A percentile compares a stretch with the other conserved stretches of the same genome.
Conservation (phyloP, 2,113 vertebrate genomes). For the Chloroceryle aenea region DNA sequence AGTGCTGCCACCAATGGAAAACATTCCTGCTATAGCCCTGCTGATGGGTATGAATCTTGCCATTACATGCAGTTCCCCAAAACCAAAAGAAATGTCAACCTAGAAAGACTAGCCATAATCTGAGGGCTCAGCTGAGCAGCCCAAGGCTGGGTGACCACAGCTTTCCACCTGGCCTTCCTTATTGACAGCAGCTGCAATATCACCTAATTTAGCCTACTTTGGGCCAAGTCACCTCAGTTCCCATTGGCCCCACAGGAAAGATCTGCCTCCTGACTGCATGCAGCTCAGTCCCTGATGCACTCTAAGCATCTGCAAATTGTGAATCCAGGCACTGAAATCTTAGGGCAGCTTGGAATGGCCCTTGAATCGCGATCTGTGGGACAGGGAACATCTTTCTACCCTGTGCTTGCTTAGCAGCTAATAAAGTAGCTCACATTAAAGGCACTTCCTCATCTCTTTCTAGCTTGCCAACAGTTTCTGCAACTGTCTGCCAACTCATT, state of each 20-base stretch:
- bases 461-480: neutral
- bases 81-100: neutral
- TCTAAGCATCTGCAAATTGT: accelerated
- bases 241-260: neutral
- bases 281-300: neutral
- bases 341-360: neutral
- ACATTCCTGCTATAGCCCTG: neutral
- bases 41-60: neutral
- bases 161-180: neutral
- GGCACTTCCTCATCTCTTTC: neutral
- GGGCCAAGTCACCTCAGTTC: neutral
- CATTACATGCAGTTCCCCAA: neutral
- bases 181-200: neutral
- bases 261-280: neutral
- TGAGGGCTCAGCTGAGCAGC: neutral
- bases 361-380: neutral
- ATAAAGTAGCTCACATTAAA: neutral
- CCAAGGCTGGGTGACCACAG: neutral
- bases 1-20: neutral
- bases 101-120: accelerated
- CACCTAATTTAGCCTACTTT: neutral
- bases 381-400: neutral
- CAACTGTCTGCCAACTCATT: neutral
- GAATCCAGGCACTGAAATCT: neutral
- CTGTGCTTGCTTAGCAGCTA: neutral